Base-by-base conservation (phyloP, 1,140 invertebrate species). In the Idris sp. region DNA sequence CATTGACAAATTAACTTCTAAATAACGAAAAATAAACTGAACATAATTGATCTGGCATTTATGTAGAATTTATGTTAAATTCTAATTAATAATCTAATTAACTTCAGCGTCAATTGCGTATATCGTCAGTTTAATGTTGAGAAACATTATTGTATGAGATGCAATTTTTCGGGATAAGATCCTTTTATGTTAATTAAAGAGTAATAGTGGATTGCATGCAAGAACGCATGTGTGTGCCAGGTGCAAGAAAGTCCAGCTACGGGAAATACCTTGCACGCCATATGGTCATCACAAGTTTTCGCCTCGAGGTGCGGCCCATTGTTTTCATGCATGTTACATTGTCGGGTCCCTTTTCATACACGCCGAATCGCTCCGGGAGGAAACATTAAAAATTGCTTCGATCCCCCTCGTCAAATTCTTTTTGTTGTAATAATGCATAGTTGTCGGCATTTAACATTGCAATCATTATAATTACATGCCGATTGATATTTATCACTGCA, bases 231-330 rank as follows among this genome's bases (percentile, higher is more conserved):
- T 51, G n/a, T n/a, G 48, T 25, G 41, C 67, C 56, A 71, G 67
- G 67, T 71, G 67, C 48, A 61, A 61, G 54, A 40, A n/a, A 59
- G 53, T 19, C n/a, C 41, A 13, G 2, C 18, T 19, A 26, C 22
- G 48, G 46, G 28, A 59, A 69, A 58, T 69, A 43, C 49, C 51
- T 54, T 56, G 68, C 58, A 72, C 51, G 68, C 68, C 58, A 71
- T 71, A 71, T 71, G 67, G 67, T 33, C 67, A 71, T 71, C 67
- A 71, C 18, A 41, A n/a, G 14, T 16, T 51, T 49, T 54, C 56
- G 67, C 67, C 67, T 61, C 28, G 67, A 71, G 56, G 67, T 62
- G 56, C 41, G 56, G 67, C 54, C 41, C 40, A 71, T 71, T 71
- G 67, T 71, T 61, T 61, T 61, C 48, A 48, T 53, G 49, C 49